These are phyloP conservation scores for Drosophila subobscura DNA, from an alignment of 1,140 invertebrate species.

Conservation along the genomic window DNA sequence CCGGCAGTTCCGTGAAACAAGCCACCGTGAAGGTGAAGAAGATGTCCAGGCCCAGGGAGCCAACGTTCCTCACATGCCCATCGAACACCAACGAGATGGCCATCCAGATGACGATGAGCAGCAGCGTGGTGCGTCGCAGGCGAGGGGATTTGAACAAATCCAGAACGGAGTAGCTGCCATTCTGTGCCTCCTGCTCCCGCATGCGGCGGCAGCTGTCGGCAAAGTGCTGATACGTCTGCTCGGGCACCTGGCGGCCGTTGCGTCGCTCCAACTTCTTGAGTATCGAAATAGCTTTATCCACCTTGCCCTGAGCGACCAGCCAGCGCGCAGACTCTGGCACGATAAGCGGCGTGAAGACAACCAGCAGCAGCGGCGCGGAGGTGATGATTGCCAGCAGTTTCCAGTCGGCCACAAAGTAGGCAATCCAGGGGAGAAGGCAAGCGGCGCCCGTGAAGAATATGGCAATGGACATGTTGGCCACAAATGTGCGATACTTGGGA, in stretches of 20 bases:
- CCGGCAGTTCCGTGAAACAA: conserved; percentile 89
- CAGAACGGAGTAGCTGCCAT: conserved; percentile 89
- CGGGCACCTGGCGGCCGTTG: conserved; percentile 90
- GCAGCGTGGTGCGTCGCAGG: conserved; percentile 88
- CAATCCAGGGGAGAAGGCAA: conserved; percentile 91
- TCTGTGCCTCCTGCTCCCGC: conserved; percentile 87
- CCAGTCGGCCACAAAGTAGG: conserved; percentile 91
- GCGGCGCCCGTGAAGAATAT: conserved; percentile 93
- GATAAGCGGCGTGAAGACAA: conserved; percentile 88
- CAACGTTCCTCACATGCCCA: conserved; percentile 93
- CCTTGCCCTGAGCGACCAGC: conserved; percentile 91
- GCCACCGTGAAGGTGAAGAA: conserved; percentile 94
- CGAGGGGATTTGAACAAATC: conserved; percentile 91
- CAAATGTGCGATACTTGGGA: conserved; percentile 93
- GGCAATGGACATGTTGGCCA: conserved; percentile 95
- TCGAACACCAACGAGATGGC: conserved; percentile 93
- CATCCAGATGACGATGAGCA: conserved; percentile 93
- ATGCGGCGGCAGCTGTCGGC: conserved; percentile 79
- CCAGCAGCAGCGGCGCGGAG: conserved; percentile 89
- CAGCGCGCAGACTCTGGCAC: conserved; percentile 93
- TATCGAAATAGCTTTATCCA: conserved; percentile 90
- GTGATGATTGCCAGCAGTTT: conserved; percentile 88
- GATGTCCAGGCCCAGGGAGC: conserved; percentile 90
- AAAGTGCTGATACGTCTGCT: conserved; percentile 89
- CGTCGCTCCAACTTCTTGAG: conserved; percentile 91